These are phyloP conservation scores for Mus musculus DNA, from an alignment of 2,113 vertebrate species.

Conservation along the genomic window DNA sequence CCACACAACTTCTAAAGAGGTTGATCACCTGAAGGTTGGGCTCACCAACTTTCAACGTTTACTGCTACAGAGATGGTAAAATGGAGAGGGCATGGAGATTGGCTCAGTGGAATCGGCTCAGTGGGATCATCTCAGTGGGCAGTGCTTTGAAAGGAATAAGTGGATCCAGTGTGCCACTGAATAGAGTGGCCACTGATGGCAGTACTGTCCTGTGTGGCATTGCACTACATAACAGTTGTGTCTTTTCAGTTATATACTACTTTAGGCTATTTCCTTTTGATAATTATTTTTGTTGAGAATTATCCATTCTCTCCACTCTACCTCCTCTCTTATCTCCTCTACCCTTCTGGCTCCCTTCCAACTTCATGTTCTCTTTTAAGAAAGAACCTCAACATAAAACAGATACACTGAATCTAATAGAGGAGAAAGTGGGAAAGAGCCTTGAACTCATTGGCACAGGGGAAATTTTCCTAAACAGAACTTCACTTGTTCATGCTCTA, in stretches of 20 bases:
- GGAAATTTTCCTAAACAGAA: too few species aligned
- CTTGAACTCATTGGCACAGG: too few species aligned
- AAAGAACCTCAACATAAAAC: not conserved
- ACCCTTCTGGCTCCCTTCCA: not conserved
- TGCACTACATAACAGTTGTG: not conserved
- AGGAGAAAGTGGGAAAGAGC: too few species aligned
- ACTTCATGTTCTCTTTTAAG: not conserved
- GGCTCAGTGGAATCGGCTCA: too few species aligned
- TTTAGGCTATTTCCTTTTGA: not conserved
- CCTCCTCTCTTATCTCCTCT: not conserved
- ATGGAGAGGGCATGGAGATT: too few species aligned
- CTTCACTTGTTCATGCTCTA: too few species aligned
- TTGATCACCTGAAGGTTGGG: not conserved
- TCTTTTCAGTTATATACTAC: not conserved
- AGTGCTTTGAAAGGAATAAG: not conserved
- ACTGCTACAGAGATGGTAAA: not conserved
- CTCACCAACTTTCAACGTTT: not conserved
- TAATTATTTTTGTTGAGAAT: not conserved
- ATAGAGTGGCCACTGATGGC: not conserved
- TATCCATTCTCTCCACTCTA: not conserved
- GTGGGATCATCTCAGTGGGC: too few species aligned
- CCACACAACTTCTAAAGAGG: not conserved
- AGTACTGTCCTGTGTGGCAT: not conserved
- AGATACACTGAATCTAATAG: too few species aligned
- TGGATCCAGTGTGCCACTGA: not conserved